phyloP scores from a whole-genome alignment of 2,797 vertebrate species.

The Eleutherodactylus coqui region DNA sequence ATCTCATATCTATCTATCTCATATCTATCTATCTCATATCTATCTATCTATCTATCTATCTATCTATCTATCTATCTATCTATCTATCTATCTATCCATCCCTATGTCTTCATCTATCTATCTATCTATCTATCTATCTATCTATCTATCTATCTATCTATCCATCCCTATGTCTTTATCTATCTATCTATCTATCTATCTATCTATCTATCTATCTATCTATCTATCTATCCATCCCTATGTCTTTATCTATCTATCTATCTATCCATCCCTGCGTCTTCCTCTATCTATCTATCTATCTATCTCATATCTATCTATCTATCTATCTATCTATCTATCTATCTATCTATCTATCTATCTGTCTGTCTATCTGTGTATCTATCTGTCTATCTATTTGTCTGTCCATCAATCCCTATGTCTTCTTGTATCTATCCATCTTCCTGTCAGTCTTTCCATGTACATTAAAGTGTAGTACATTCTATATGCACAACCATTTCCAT shows the following conservation, averaged over 20 bases:
- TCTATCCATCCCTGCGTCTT: too few relatives aligned
- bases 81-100: too few relatives aligned
- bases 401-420: neutral
- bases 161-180: too few relatives aligned
- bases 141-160: too few relatives aligned
- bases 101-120: neutral
- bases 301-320: neutral
- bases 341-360: constrained; percentile 9
- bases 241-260: neutral
- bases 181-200: too few relatives aligned
- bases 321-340: neutral
- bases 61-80: too few relatives aligned
- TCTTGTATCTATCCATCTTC: neutral
- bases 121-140: constrained; percentile 2
- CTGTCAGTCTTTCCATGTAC: neutral
- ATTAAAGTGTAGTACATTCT: neutral
- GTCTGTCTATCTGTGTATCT: neutral
- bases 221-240: neutral
- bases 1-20: neutral
- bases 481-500: neutral
- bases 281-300: constrained; percentile 10
- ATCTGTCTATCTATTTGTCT: neutral
- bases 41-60: neutral
- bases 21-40: neutral
- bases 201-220: too few relatives aligned